Evolutionary conservation across 2,888 invertebrate species (phyloP).

Genomic region (Xestia ashworthii): DNA sequence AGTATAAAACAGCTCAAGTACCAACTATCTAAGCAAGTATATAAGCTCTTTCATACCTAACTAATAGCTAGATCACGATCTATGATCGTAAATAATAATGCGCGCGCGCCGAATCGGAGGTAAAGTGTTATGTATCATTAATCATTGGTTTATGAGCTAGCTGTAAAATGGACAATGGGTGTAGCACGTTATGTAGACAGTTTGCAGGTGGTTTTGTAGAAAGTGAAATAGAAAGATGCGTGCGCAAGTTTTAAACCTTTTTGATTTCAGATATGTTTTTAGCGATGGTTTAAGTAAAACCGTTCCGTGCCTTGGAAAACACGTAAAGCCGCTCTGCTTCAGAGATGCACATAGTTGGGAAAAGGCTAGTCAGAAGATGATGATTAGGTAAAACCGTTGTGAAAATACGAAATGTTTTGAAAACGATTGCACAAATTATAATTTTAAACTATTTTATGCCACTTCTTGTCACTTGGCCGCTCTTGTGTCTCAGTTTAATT

Average conservation of each 20-base stretch:
- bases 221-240: conserved; percentile 30
- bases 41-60: conserved; percentile 42
- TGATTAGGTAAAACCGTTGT: no score
- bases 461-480: no score
- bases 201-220: conserved; percentile 45
- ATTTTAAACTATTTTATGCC: no score
- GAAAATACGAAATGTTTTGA: no score
- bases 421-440: no score
- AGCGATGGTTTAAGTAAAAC: background rate
- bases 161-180: conserved; percentile 60
- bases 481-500: background rate
- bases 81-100: conserved; percentile 66
- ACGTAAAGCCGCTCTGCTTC: no score
- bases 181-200: conserved; percentile 28
- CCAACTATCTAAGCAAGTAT: conserved; percentile 12
- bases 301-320: no score
- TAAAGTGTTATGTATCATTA: conserved; percentile 70
- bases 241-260: background rate
- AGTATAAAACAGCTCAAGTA: conserved; percentile 23
- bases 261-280: background rate
- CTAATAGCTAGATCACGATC: conserved; percentile 79
- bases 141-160: conserved; percentile 61
- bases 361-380: no score
- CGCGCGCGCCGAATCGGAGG: conserved; percentile 63
- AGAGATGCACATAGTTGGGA: no score